These are phyloP conservation scores for Scortum barcoo DNA, from an alignment of 2,113 vertebrate species.

Conservation along the genomic window DNA sequence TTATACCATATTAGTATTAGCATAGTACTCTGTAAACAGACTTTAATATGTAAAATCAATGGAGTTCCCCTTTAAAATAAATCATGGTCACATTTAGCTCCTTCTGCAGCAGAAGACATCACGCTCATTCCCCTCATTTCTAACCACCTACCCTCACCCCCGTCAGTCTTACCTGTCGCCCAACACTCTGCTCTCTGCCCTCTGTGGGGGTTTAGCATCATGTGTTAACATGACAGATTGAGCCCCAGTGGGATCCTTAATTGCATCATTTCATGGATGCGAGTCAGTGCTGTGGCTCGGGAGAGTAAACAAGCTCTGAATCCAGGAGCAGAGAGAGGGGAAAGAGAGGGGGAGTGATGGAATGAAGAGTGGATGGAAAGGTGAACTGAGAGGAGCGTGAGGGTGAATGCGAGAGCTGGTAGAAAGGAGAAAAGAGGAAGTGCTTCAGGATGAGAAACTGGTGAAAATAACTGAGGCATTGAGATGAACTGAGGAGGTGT, in stretches of 20 bases:
- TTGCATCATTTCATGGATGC: conserved; percentile 89
- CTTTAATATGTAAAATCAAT: too few relatives aligned
- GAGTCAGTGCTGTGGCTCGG: conserved; percentile 81
- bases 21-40: too few relatives aligned
- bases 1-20: too few relatives aligned
- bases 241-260: conserved; percentile 85
- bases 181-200: conserved; percentile 65
- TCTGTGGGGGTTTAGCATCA: conserved; percentile 78
- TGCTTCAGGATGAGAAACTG: conserved; percentile 8
- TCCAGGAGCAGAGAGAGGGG: conserved; percentile 58
- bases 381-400: conserved; percentile 1
- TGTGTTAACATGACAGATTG: conserved; percentile 87
- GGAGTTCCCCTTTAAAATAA: too few relatives aligned
- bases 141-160: conserved; percentile 41
- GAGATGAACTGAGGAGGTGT: conserved; percentile 31
- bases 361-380: conserved; percentile 35
- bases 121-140: conserved; percentile 13
- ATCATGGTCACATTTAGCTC: conserved; percentile 1
- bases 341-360: conserved; percentile 25
- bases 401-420: conserved; percentile 6
- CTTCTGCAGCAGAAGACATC: background rate
- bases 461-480: conserved; percentile 6
- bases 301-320: conserved; percentile 81
- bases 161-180: conserved; percentile 73
- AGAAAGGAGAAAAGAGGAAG: conserved; percentile 25